Evolutionary conservation across 2,113 vertebrate genomes (phyloP).

Genomic region (Panurus biarmicus): DNA sequence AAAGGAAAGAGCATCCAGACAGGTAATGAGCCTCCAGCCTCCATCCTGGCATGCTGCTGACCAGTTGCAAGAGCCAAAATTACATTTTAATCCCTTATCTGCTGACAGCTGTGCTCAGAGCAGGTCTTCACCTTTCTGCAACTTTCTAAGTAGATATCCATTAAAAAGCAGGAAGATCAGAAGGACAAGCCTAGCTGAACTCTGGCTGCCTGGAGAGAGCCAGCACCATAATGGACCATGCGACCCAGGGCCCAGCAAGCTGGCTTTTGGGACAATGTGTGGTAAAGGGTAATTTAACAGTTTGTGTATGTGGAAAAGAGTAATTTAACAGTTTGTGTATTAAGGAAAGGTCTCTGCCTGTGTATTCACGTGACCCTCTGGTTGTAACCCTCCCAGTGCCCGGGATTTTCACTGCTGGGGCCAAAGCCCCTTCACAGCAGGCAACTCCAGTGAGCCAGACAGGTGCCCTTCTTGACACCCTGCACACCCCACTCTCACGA

Average conservation of each 20-base stretch:
- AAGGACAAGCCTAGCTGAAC: not conserved
- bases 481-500: not conserved
- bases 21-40: not conserved
- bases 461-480: not conserved
- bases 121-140: not conserved
- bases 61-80: not conserved
- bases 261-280: not conserved
- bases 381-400: not conserved
- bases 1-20: not conserved
- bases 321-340: not conserved
- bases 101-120: not conserved
- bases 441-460: not conserved
- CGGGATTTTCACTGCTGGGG: not conserved
- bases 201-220: fast-evolving
- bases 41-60: fast-evolving
- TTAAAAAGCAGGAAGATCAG: not conserved
- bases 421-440: fast-evolving
- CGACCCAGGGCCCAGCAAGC: not conserved
- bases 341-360: not conserved
- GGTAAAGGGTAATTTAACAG: not conserved
- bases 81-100: not conserved
- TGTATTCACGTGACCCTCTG: not conserved
- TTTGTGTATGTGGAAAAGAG: not conserved
- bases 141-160: not conserved
- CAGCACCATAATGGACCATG: not conserved